Base-by-base conservation (phyloP, 2,797 vertebrate species). In the Scolopax rusticola region DNA sequence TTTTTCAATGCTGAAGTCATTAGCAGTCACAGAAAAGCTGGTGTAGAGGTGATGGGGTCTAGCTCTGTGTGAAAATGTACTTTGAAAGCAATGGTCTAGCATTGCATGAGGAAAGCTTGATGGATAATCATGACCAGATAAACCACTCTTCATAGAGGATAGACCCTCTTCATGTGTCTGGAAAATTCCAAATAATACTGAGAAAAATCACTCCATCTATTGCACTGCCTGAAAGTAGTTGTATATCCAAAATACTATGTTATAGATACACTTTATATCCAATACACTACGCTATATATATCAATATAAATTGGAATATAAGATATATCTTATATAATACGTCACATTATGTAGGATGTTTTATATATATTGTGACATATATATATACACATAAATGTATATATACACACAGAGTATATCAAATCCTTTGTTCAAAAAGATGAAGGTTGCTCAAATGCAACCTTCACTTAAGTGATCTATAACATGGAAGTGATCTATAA, bases 391-490 rank as follows among this genome's bases (percentile, higher is more conserved):
- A 71, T 6, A 75, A n/a, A 69, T 40, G 84, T 28, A 89, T 33
- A 65, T 11, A 50, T 2, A 77, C 3, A 56, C 14, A 60, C 19
- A 84, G 0, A 91, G 48, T 86, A 78, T 56, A 90, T 64, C 61
- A 53, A 93, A 78, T 47, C 65, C 45, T 38, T 65, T 38, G 45
- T 60, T 73, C 51, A 85, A 89, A 92, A 33, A 64, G 41, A 79
- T 40, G 57, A 76, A 80, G 50, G 84, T 19, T 92, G 73, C 67
- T 86, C 77, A 92, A 88, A 86, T 47, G 28, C 56, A 94, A 69
- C 77, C 67, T 95, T 93, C 77, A 10, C 51, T 90, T 83, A 87
- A 80, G 69, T 89, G 86, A 96, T 96, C 51, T 92, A 45, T 65
- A 79, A 82, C 5, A 24, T 36, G 36, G 36, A 87, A 80, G 69